Base-by-base conservation (phyloP, 2,888 invertebrate species). In the Cryptocephalus moraei region DNA sequence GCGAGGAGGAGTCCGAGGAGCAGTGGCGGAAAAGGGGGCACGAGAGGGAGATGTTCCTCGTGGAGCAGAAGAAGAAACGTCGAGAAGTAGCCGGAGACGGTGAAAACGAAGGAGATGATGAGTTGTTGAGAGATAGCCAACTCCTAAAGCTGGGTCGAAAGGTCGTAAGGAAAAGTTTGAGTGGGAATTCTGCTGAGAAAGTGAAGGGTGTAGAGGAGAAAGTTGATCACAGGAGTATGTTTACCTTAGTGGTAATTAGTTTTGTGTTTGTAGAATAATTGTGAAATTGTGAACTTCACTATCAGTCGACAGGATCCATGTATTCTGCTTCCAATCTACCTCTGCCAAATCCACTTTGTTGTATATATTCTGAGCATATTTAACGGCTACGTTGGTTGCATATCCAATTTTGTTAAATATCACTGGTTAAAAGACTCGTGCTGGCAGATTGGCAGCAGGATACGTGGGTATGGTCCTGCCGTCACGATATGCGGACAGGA, bases 31-130 rank as follows among this genome's bases (percentile, higher is more conserved):
- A 83, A 63, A 80, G 82, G 64, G 76, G 91, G 52, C 80, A 83
- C 54, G 88, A 92, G 64, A 75, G 91, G 32, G 89, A 91, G 68
- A 80, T 84, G 61, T 84, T 88, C 68, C 69, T 92, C 1, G 76
- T 81, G 58, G 78, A 76, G 67, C 72, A 57, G 62, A 70, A 61
- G 36, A 41, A 44, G 8, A 73, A 66, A 40, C 52, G 62, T 52
- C 58, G 62, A 48, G 54, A 49, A 10, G 11, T 36, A 10, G 41
- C 53, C 6, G 56, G 59, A 31, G 60, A 63, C n/a, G n/a, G n/a
- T 8, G n/a, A 31, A 8, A 14, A 3, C 8, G 43, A 43, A 12
- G 36, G 33, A n/a, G n/a, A n/a, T 2, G 49, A 49, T 42, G 64
- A 57, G 41, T 34, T 61, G 2, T 48, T 52, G 40, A 53, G 56